Evolutionary conservation across 2,113 vertebrate species (phyloP), one percentile per base, ranked within the genome.

Genomic region (Poecilia latipinna): DNA sequence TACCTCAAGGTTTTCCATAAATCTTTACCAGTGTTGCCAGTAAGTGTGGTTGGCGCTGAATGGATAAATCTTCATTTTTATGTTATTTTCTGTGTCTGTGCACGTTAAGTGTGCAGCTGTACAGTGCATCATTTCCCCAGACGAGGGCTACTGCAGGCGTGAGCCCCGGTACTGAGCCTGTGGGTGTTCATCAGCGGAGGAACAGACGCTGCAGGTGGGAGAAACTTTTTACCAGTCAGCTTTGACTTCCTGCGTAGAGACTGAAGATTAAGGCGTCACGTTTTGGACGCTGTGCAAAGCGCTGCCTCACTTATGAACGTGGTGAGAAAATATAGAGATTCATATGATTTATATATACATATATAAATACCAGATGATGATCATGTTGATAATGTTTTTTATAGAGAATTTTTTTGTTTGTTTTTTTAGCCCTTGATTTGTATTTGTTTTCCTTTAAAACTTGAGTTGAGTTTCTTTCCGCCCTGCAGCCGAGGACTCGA

Each of bases 61-160:
- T 57, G 24, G 22, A 57, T 24, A 57, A 57, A 26, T 39, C 48
- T 78, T 72, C n/a, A 61, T 33, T 78, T 71, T 42, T 17, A 61
- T 80, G 82, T 82, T 80, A 77, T 37, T 12, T 37, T 37, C 11
- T 11, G 35, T 86, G 88, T 89, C 91, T 89, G 74, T 93, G 94
- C 94, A 94, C 93, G 93, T 91, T 88, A 84, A 82, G 78, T 94
- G 93, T 94, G 90, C 91, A 91, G 90, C 73, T 94, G 93, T 94
- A 91, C 92, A 91, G 90, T 90, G 91, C 91, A 90, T 91, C 65
- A 86, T 92, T 93, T 42, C 90, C 84, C 88, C 76, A 85, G 85
- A 90, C 91, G 74, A 79, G 84, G 86, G 78, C 87, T 85, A 69
- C 78, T 69, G 81, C 71, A 77, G 83, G 80, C 75, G 51, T 80